Base-by-base conservation (phyloP, 2,113 vertebrate genomes). In the Dryoscopus gambensis region DNA sequence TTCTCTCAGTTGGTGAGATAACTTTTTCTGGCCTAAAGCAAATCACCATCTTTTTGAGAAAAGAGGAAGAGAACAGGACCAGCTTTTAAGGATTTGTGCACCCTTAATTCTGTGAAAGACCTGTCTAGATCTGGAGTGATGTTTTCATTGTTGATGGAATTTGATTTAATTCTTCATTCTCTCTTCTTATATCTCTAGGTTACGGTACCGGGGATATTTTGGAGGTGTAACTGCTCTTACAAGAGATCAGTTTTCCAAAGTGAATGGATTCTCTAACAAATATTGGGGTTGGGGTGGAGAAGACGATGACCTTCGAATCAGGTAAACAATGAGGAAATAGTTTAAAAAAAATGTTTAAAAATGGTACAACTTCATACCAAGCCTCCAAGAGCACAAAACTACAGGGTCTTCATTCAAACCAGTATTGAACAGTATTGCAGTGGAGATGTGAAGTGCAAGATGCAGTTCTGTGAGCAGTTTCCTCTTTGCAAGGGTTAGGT, bases 211-310 rank as follows among this genome's bases (percentile, higher is more conserved):
- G 71, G 99, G 98, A 25, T 99, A 99, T 97, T 99, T 99, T 97
- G 99, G 99, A 89, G 99, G 99, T 53, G 99, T 99, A 80, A 99
- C 99, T 49, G 99, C 99, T 65, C 96, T 99, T 98, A 99, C 98
- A 78, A 98, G 93, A 97, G 98, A 99, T 13, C 99, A 99, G 62
- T 99, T 99, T 97, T 91, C 85, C 84, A 97, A 97, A 97, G 99
- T 99, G 71, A 99, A 99, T 89, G 99, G 99, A 94, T 99, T 99
- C 97, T 99, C 99, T 53, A 99, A 99, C 98, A 98, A 90, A 64
- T 99, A 99, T 98, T 99, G 99, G 99, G 99, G 99, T 59, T 99
- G 99, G 99, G 99, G 99, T 60, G 99, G 98, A 93, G 99, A 99
- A 97, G 99, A 99, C n/a, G 99, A 99, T 11, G 99, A 99, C 94